Evolutionary conservation across 2,113 vertebrate species (phyloP), one percentile per base, ranked within the genome.

Genomic region (Illadopsis cleaveri): DNA sequence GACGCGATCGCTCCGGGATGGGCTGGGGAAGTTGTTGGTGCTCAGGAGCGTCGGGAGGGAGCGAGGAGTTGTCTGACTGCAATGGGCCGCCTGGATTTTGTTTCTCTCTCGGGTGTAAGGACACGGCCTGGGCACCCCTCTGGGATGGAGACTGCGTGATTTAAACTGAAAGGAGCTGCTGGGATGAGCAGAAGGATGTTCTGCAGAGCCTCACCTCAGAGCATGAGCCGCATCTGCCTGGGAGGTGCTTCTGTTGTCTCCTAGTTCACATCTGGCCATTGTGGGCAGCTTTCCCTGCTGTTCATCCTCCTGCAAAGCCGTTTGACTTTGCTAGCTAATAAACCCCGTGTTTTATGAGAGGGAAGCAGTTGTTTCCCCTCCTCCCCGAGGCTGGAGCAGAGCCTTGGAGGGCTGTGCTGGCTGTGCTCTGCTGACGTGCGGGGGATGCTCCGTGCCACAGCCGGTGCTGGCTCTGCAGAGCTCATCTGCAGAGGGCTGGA

Each of bases 371-470:
- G 40, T 31, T 64, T 71, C 28, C 25, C 35, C 70, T 69, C 50
- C 44, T 84, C 38, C 42, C 42, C 7, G 33, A 21, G 75, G 47
- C n/a, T 57, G 88, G 47, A 37, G 51, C 12, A 4, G 61, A 53
- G 61, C 37, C 48, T n/a, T 0, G 17, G 37, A 38, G 35, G n/a
- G 58, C 68, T 57, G 37, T 2, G 6, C 25, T 10, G 54, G 56
- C 50, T 23, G 54, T 1, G 70, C 78, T 64, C 25, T 25, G 48
- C 61, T n/a, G 45, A 1, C 5, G 8, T 58, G 45, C 0, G 2
- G 20, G 56, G 42, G 77, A 58, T 77, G 53, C 22, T 28, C 47
- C 12, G 13, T 0, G 1, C 81, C 71, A 9, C 31, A 0, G 28
- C 3, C 47, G 9, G 6, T 37, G 76, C 76, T 73, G 47, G 38